Conservation (phyloP, 2,888 invertebrate species). For the Cerceris ruficornis region DNA sequence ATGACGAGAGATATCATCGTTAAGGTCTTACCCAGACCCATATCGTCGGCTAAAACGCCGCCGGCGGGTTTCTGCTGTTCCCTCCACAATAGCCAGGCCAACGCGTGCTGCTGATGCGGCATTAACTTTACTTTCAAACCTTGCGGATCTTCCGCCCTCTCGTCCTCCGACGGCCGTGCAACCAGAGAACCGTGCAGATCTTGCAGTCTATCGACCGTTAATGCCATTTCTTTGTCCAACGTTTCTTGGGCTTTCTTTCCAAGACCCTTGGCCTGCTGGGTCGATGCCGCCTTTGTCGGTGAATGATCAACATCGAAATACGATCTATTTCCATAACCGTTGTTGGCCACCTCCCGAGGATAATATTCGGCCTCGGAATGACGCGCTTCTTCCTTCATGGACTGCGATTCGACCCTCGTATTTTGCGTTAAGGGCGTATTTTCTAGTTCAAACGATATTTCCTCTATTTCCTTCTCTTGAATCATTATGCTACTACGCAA, state of each 20-base stretch:
- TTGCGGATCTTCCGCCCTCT: slow-evolving; percentile 84
- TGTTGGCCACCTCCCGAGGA: not conserved
- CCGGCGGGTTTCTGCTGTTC: slow-evolving; percentile 93
- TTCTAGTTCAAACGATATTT: slow-evolving; percentile 82
- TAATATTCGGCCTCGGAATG: not conserved
- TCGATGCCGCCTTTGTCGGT: slow-evolving; percentile 28
- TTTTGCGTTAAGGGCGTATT: slow-evolving; percentile 26
- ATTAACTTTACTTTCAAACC: slow-evolving; percentile 87
- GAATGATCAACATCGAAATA: not conserved
- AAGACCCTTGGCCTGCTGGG: slow-evolving; percentile 47
- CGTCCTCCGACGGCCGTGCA: slow-evolving; percentile 85
- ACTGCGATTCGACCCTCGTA: not conserved
- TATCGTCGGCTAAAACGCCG: slow-evolving; percentile 93
- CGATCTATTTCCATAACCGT: not conserved
- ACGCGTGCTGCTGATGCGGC: slow-evolving; percentile 92
- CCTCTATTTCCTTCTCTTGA: slow-evolving; percentile 82
- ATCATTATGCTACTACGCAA: slow-evolving; percentile 82
- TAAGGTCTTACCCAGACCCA: slow-evolving; percentile 92
- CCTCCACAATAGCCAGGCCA: slow-evolving; percentile 95
- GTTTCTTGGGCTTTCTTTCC: slow-evolving; percentile 85
- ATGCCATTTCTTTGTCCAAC: slow-evolving; percentile 86
- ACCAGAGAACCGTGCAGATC: slow-evolving; percentile 88
- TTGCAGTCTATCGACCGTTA: slow-evolving; percentile 89
- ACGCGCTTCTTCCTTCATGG: not conserved
- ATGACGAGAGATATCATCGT: slow-evolving; percentile 91